Conservation (phyloP, 2,888 invertebrate genomes). For the Heliconius aoede region DNA sequence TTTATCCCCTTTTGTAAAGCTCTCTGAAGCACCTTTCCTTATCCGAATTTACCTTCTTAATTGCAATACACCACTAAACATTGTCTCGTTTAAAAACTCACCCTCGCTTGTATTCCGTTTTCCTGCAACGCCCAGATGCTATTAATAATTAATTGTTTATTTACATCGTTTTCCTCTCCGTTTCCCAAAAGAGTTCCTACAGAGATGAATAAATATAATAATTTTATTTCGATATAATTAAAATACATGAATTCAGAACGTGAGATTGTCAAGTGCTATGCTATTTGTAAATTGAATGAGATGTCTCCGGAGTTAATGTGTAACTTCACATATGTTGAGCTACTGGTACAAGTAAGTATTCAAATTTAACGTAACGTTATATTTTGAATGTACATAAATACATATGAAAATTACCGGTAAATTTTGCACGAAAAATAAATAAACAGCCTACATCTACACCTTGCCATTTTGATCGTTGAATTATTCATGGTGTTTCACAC, state of each 20-base stretch:
- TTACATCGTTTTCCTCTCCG: neutral
- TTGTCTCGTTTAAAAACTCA: slow-evolving; percentile 65
- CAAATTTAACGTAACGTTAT: slow-evolving; percentile 38
- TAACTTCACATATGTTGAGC: slow-evolving; percentile 25
- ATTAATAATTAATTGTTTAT: slow-evolving; percentile 34
- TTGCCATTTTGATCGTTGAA: slow-evolving; percentile 81
- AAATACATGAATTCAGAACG: neutral
- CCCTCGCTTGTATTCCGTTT: slow-evolving; percentile 60
- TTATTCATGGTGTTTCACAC: slow-evolving; percentile 79
- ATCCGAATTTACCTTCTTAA: slow-evolving; percentile 53
- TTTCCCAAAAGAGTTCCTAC: slow-evolving; percentile 11
- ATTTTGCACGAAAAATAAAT: slow-evolving; percentile 76
- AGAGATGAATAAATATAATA: slow-evolving; percentile 20
- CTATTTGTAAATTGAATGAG: neutral
- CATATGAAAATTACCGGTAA: slow-evolving; percentile 69
- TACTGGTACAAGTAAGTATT: slow-evolving; percentile 39
- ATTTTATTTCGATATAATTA: slow-evolving; percentile 20
- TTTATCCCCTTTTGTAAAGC: slow-evolving; percentile 46
- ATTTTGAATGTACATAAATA: slow-evolving; percentile 49
- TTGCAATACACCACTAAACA: slow-evolving; percentile 58
- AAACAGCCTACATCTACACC: slow-evolving; percentile 75
- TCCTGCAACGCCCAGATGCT: slow-evolving; percentile 27
- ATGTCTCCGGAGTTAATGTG: slow-evolving; percentile 32
- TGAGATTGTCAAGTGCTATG: slow-evolving; percentile 2
- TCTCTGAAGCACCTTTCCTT: slow-evolving; percentile 43